phyloP scores from a whole-genome alignment of 2,888 invertebrate species.

The Tinea trinotella region DNA sequence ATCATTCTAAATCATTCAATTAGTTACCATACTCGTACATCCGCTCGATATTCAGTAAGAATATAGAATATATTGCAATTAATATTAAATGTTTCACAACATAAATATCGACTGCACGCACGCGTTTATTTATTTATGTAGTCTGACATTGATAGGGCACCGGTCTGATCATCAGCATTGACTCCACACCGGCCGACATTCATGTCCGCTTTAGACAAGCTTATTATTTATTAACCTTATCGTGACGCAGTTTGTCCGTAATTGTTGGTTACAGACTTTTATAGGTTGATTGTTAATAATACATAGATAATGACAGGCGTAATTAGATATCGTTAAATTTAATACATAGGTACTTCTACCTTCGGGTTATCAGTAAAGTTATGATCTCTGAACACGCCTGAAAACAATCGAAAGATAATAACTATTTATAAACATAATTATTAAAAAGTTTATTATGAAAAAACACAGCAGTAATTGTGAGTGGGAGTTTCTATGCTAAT shows the following conservation, averaged over 20 bases:
- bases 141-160: neutral
- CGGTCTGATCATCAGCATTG: neutral
- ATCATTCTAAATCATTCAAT: neutral
- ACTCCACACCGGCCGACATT: neutral
- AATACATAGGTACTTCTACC: no score
- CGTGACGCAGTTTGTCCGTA: neutral
- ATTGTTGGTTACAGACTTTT: neutral
- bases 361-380: neutral
- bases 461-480: no score
- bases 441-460: no score
- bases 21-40: neutral
- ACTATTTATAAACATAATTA: no score
- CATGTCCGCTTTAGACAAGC: neutral
- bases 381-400: neutral
- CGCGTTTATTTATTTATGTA: slow-evolving; percentile 29
- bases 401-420: no score
- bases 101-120: slow-evolving; percentile 41
- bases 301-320: neutral
- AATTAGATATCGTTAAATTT: neutral
- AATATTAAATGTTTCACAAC: slow-evolving; percentile 16
- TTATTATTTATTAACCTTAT: neutral
- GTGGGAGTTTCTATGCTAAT: no score
- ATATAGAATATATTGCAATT: neutral
- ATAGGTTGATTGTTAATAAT: neutral
- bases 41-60: neutral